Percentiles rank a stretch among this genome's conserved stretches.
phyloP scores from a whole-genome alignment of 2,113 vertebrate species.

The Meriones unguiculatus region DNA sequence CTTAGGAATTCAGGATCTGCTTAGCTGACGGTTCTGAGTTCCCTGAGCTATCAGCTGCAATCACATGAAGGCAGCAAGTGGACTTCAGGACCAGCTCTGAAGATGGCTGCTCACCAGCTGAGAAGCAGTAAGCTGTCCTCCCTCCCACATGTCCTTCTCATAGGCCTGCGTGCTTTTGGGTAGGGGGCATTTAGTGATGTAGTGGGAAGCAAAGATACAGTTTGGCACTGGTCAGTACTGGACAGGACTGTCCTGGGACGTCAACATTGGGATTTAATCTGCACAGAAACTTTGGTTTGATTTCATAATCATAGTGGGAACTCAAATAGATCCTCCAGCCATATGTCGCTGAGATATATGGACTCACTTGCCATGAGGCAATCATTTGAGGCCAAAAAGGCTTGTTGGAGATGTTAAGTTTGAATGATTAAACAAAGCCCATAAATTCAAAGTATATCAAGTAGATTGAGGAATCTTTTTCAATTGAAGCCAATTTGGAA shows the following conservation, averaged over 20 bases:
- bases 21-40: not conserved
- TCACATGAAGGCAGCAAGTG: not conserved
- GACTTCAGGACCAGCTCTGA: not conserved
- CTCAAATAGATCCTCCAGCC: not conserved
- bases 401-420: constrained; percentile 23
- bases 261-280: not conserved
- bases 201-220: not conserved
- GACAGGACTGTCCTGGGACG: not conserved
- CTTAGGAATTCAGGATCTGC: not conserved
- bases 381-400: constrained; percentile 20
- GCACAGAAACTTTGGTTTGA: constrained; percentile 8
- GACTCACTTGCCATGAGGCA: not conserved
- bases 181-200: not conserved
- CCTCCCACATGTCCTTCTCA: not conserved
- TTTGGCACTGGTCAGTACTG: not conserved
- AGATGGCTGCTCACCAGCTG: not conserved
- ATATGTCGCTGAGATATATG: constrained; percentile 4
- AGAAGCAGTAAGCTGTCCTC: not conserved
- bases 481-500: constrained; percentile 50
- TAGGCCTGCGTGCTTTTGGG: not conserved
- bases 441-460: constrained; percentile 54
- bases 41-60: not conserved
- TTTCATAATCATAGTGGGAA: not conserved
- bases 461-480: constrained; percentile 52
- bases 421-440: constrained; percentile 36